Percentiles rank a stretch among this genome's conserved stretches.
These are phyloP conservation scores for Percina caprodes DNA, from an alignment of 2,113 vertebrate species.

Conservation along the genomic window DNA sequence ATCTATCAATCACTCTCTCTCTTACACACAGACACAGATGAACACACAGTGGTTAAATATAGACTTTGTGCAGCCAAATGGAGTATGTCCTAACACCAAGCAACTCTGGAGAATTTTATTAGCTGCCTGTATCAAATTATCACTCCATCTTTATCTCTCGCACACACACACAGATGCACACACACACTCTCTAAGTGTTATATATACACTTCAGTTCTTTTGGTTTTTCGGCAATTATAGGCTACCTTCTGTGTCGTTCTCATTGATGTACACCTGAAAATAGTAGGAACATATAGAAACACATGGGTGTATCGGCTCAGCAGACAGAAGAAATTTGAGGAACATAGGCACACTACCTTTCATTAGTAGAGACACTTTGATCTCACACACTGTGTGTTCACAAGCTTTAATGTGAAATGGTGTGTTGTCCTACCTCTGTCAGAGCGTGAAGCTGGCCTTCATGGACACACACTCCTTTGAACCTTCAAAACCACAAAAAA, in stretches of 20 bases:
- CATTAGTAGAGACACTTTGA: constrained; percentile 49
- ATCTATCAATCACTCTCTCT: not conserved
- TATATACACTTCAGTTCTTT: constrained; percentile 35
- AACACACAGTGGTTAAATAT: constrained; percentile 27
- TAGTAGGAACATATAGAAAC: constrained; percentile 1
- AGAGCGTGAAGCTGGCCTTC: constrained; percentile 97
- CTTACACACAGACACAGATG: not conserved
- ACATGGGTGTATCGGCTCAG: not conserved
- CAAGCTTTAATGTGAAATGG: constrained; percentile 1
- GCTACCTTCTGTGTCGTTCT: constrained; percentile 5
- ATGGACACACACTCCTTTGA: constrained; percentile 98
- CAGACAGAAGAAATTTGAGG: not conserved
- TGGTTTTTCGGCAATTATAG: constrained; percentile 56
- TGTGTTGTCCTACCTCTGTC: constrained; percentile 91
- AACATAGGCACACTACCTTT: constrained; percentile 26
- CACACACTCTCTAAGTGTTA: constrained; percentile 5
- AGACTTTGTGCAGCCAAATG: not conserved
- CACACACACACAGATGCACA: not conserved
- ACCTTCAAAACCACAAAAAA: constrained; percentile 86
- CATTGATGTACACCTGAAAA: constrained; percentile 42
- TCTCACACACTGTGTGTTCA: constrained; percentile 6
- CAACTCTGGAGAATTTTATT: constrained; percentile 33
- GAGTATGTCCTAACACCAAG: constrained; percentile 3
- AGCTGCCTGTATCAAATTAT: constrained; percentile 36
- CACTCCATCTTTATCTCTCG: not conserved